Base-by-base conservation (phyloP, 1,140 invertebrate genomes). In the Chrysopa pallens region DNA sequence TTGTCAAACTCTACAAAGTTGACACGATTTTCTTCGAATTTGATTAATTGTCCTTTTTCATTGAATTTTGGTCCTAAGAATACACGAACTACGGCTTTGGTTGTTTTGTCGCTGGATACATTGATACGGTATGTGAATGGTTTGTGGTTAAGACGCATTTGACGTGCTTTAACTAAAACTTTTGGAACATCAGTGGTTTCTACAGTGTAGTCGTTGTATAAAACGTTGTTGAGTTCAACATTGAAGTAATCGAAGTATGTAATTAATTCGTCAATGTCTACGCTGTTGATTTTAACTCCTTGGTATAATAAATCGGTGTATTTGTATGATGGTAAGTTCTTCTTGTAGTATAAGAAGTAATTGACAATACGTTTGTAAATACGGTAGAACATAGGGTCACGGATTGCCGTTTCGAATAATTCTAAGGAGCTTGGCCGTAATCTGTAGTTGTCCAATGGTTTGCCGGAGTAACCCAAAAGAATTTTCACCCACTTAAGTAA, bases 351-450 rank as follows among this genome's bases (percentile, higher is more conserved):
- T 4, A 58, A 42, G 48, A 66, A 69, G 42, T 62, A 61, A 44
- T 67, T 53, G 28, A 62, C 51, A 45, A 76, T 58, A 46, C 68
- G 66, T 51, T 74, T 69, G 55, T 64, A 64, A 49, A 78, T 61
- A 43, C 64, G 67, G 64, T 75, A 80, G 67, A 73, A 78, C 40
- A 72, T 62, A 8, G 76, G 77, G 56, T 80, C 78, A 39, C 78
- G 70, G 40, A 77, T 52, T 46, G 70, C 69, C 15, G 77, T 79
- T 45, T 67, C 63, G 38, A 56, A 63, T 47, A 68, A 62, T 44
- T 70, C 60, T 39, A 70, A 50, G 9, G 61, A 54, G 3, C 54
- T 52, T 31, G 57, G 56, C 13, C 46, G 55, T 40, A 61, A 50
- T 40, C 55, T 51, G 43, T 48, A 52, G 27, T 9, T 11, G 51